Evolutionary conservation across 2,113 vertebrate species (phyloP).

Genomic region (Amazona vittata): DNA sequence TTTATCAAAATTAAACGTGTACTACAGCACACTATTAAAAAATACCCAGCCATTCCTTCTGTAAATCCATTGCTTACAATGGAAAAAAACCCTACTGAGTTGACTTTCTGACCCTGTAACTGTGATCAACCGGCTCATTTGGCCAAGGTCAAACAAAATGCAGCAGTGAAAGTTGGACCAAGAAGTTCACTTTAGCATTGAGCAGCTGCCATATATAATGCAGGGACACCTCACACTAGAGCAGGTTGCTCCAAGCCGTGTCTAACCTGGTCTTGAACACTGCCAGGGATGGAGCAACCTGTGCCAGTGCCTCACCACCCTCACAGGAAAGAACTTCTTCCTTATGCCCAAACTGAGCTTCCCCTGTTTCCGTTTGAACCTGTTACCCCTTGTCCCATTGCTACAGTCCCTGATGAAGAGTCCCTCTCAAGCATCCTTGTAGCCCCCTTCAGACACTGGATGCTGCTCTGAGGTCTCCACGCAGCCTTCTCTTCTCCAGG

Average conservation of each 20-base stretch:
- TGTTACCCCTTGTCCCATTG: no score
- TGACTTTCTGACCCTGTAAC: slow-evolving; percentile 45
- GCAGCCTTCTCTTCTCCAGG: no score
- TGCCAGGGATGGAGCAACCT: neutral
- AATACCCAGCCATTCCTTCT: slow-evolving; percentile 42
- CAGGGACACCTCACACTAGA: neutral
- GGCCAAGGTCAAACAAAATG: slow-evolving; percentile 48
- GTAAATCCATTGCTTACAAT: slow-evolving; percentile 38
- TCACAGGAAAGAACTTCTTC: no score
- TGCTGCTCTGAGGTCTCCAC: no score
- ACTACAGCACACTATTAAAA: slow-evolving; percentile 49
- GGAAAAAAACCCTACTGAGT: slow-evolving; percentile 14
- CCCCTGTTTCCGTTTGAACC: no score
- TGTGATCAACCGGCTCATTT: slow-evolving; percentile 38
- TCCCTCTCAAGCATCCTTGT: no score
- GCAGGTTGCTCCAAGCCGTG: neutral
- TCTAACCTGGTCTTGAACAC: neutral
- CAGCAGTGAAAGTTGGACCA: neutral
- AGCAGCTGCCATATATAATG: neutral
- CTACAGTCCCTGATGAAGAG: no score
- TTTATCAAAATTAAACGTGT: slow-evolving; percentile 71
- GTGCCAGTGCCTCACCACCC: no score
- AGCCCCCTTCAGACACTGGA: no score
- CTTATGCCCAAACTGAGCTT: no score
- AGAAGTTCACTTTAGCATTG: neutral